A percentile compares a stretch with the other conserved stretches of the same genome.
phyloP scores from a whole-genome alignment of 2,113 vertebrate genomes.

The Vidua macroura region DNA sequence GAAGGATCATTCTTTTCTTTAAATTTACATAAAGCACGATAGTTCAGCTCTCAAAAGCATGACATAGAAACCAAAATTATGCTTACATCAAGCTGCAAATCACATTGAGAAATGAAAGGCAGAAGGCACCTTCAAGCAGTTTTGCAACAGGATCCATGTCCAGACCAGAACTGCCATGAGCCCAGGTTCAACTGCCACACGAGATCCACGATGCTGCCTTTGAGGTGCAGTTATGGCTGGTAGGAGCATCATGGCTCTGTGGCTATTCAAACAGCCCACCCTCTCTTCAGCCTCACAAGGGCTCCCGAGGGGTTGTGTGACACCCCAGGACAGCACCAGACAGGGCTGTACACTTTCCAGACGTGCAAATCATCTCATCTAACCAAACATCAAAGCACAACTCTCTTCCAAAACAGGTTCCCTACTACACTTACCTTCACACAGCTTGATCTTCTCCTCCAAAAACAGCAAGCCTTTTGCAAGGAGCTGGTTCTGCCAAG shows the following conservation, averaged over 20 bases:
- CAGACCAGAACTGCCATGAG: not conserved
- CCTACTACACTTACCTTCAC: constrained; percentile 78
- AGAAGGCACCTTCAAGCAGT: not conserved
- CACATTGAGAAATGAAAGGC: not conserved
- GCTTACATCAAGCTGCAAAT: not conserved
- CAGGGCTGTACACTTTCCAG: not conserved
- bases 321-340: not conserved
- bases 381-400: constrained; percentile 4
- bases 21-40: not conserved
- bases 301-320: not conserved
- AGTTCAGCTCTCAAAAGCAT: not conserved
- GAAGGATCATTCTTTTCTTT: not conserved
- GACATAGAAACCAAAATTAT: not conserved
- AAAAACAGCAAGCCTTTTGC: constrained; percentile 85
- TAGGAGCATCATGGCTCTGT: not conserved
- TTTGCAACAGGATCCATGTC: not conserved
- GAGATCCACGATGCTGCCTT: accelerated
- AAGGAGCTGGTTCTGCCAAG: constrained; percentile 91
- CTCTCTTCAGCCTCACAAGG: not conserved
- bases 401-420: not conserved
- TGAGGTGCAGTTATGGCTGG: accelerated
- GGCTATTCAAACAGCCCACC: not conserved
- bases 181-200: not conserved
- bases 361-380: not conserved
- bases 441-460: constrained; percentile 86